Percentiles rank a stretch among this genome's conserved stretches.
phyloP scores from a whole-genome alignment of 2,888 invertebrate genomes.

The Himalopsyche anomala region DNA sequence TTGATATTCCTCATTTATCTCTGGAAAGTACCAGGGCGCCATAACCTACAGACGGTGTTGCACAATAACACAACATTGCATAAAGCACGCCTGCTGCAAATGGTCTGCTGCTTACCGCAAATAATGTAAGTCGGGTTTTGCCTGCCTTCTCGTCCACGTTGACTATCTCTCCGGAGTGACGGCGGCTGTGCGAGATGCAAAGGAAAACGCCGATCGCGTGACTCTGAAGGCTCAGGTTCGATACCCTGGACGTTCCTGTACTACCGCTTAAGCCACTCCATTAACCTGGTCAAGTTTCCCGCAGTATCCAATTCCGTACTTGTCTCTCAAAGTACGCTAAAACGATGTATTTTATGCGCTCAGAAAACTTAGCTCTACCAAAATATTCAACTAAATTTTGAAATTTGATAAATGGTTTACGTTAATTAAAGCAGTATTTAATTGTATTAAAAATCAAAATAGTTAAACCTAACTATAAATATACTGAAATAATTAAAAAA shows the following conservation, averaged over 20 bases:
- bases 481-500: no score
- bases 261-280: neutral
- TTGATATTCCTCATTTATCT: conserved; percentile 18
- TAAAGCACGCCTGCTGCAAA: conserved; percentile 30
- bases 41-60: conserved; percentile 30
- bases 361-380: no score
- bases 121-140: conserved; percentile 5
- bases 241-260: conserved; percentile 52
- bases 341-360: no score
- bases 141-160: neutral
- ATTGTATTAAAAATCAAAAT: no score
- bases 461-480: no score
- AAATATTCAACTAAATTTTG: no score
- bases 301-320: neutral
- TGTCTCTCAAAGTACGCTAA: neutral
- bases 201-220: conserved; percentile 62
- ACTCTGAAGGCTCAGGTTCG: conserved; percentile 54
- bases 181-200: conserved; percentile 57
- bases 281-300: neutral
- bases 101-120: neutral
- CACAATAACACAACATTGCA: conserved; percentile 8
- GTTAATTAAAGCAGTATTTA: no score
- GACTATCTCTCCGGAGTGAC: conserved; percentile 29
- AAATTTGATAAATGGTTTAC: no score
- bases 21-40: conserved; percentile 20